Evolutionary conservation across 2,888 invertebrate genomes (phyloP).

Genomic region (Neoascia interrupta): DNA sequence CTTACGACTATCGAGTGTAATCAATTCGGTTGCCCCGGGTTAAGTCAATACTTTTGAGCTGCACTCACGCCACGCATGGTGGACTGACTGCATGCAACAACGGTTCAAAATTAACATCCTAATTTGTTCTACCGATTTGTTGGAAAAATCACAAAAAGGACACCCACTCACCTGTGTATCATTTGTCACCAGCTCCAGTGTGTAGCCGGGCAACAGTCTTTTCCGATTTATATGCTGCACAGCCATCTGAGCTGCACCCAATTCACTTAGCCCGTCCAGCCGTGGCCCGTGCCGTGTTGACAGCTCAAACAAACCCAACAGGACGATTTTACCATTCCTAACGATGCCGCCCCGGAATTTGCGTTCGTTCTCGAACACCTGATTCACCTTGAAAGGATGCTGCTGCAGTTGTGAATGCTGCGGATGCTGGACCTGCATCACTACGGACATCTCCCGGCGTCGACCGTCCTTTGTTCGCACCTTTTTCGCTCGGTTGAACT

Average conservation of each 20-base stretch:
- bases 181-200: constrained; percentile 88
- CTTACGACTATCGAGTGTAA: too few species aligned
- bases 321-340: constrained; percentile 82
- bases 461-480: constrained; percentile 57
- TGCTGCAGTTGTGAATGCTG: constrained; percentile 64
- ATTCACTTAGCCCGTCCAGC: constrained; percentile 86
- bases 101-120: background rate
- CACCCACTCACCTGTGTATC: constrained; percentile 88
- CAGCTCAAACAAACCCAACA: constrained; percentile 90
- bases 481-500: constrained; percentile 53
- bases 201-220: constrained; percentile 85
- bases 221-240: constrained; percentile 89
- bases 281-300: constrained; percentile 84
- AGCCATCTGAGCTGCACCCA: constrained; percentile 89
- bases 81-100: too few species aligned
- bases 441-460: constrained; percentile 59
- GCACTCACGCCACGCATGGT: background rate
- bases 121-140: constrained; percentile 27
- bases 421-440: constrained; percentile 52
- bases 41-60: constrained; percentile 1
- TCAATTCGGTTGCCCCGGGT: background rate
- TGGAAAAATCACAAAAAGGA: too few species aligned
- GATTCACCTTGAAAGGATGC: constrained; percentile 78
- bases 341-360: constrained; percentile 74
- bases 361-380: constrained; percentile 79